A percentile compares a stretch with the other conserved stretches of the same genome.
Conservation (phyloP, 2,113 vertebrate species). For the Pseudopipra pipra region DNA sequence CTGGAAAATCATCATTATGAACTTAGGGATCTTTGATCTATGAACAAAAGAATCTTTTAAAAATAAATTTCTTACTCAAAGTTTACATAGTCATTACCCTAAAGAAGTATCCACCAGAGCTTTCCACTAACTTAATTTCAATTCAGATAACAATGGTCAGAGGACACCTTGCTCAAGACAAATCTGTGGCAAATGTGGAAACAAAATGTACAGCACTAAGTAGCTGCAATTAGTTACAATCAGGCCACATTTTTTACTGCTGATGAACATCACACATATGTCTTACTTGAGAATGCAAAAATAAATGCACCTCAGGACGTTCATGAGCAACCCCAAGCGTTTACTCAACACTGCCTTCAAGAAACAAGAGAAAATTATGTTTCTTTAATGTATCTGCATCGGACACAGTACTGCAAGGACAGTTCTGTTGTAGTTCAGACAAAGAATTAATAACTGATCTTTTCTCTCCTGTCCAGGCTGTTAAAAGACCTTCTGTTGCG, state of each 20-base stretch:
- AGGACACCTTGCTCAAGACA: neutral
- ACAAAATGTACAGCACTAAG: neutral
- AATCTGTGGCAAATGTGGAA: neutral
- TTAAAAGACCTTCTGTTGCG: neutral
- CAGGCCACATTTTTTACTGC: neutral
- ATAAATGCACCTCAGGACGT: neutral
- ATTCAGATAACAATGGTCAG: neutral
- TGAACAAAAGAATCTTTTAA: neutral
- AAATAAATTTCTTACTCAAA: neutral
- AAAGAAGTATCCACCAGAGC: neutral
- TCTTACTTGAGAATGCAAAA: neutral
- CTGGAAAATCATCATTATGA: neutral
- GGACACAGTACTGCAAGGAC: neutral
- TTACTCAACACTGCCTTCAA: neutral
- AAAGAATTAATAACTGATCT: neutral
- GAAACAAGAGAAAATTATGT: neutral
- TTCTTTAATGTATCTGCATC: neutral
- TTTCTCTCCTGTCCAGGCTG: neutral
- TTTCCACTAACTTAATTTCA: neutral
- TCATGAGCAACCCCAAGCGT: neutral
- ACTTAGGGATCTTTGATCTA: neutral
- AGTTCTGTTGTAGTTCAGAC: neutral
- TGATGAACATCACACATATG: neutral
- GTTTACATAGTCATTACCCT: neutral
- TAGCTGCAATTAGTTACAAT: neutral